Percentiles rank a stretch among this genome's conserved stretches.
Conservation (phyloP, 2,888 invertebrate genomes). For the Tipula helvola region DNA sequence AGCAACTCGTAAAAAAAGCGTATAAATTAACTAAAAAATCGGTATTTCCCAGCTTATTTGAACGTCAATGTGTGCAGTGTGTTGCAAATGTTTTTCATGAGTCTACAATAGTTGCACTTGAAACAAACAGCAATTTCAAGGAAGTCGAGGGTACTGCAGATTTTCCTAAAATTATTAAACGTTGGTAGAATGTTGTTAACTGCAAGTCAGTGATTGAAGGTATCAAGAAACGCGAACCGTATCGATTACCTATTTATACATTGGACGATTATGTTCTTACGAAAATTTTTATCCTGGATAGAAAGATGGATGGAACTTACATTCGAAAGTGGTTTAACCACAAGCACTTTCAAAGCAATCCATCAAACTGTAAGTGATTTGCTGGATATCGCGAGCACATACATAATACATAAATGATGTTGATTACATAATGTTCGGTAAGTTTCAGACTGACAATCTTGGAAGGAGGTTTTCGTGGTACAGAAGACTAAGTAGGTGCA, state of each 20-base stretch:
- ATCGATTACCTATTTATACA: background rate
- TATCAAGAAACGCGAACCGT: background rate
- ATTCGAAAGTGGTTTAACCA: background rate
- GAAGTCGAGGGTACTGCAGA: background rate
- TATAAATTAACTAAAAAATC: background rate
- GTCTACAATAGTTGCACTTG: background rate
- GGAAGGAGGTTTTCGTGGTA: constrained; percentile 13
- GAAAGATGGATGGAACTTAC: background rate
- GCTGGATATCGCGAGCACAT: background rate
- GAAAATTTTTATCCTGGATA: background rate
- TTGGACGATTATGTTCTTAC: background rate
- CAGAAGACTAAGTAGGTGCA: constrained; percentile 10
- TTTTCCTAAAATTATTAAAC: background rate
- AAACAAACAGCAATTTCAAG: background rate
- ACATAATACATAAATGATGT: background rate
- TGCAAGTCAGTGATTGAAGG: background rate
- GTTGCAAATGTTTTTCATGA: constrained; percentile 6
- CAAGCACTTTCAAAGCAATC: background rate
- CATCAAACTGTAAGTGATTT: background rate
- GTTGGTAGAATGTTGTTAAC: no score
- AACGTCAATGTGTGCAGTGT: background rate
- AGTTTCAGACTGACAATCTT: constrained; percentile 16
- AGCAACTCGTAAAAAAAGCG: background rate
- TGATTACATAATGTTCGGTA: constrained; percentile 10
- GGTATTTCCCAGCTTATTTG: background rate